Evolutionary conservation across 2,888 invertebrate species (phyloP).

Genomic region (Protonemura montana): DNA sequence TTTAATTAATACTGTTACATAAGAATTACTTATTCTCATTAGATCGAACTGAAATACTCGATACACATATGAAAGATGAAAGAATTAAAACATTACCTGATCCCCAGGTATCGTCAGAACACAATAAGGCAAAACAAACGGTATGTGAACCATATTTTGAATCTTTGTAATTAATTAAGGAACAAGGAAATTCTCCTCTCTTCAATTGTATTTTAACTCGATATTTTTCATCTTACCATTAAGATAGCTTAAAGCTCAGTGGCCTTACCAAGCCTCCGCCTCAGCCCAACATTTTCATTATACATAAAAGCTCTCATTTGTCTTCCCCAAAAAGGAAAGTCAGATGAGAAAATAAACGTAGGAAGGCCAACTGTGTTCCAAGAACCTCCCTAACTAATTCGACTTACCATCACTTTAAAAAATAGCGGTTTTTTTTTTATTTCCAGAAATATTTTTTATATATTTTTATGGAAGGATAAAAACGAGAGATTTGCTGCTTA

Average conservation of each 20-base stretch:
- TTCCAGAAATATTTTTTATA: background rate
- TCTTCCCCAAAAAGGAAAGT: slow-evolving; percentile 38
- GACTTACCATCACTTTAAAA: background rate
- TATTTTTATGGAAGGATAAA: background rate
- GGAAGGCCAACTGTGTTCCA: background rate
- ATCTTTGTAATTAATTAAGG: slow-evolving; percentile 36
- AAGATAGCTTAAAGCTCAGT: slow-evolving; percentile 16
- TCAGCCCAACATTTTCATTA: slow-evolving; percentile 43
- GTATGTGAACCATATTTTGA: background rate
- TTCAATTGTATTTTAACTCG: slow-evolving; percentile 32
- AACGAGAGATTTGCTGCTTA: background rate
- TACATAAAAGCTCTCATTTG: slow-evolving; percentile 44
- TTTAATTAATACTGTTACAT: no score
- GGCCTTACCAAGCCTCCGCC: background rate
- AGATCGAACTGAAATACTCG: no score
- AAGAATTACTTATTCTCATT: no score
- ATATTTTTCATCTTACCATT: slow-evolving; percentile 29
- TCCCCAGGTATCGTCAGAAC: background rate
- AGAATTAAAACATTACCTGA: background rate
- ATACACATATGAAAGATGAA: background rate
- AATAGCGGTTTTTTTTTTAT: background rate
- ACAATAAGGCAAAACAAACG: slow-evolving; percentile 39
- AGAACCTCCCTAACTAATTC: background rate
- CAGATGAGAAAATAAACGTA: background rate
- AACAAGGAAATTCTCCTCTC: slow-evolving; percentile 27